Evolutionary conservation across 2,797 vertebrate species (phyloP).

Genomic region (Columba guinea): DNA sequence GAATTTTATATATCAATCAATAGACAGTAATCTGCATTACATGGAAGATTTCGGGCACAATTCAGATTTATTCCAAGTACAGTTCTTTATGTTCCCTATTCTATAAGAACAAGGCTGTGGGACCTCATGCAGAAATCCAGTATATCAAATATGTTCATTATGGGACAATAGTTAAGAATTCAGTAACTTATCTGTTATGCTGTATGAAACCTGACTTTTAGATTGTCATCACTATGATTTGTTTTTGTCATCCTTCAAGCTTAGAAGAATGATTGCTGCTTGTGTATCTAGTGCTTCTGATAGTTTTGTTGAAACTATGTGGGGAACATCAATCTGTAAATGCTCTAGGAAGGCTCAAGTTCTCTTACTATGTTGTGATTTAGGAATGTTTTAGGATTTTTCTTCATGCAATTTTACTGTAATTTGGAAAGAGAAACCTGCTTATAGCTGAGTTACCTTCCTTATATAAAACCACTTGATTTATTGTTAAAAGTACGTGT

Average conservation of each 20-base stretch:
- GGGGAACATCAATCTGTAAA: neutral
- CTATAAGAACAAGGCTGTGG: neutral
- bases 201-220: neutral
- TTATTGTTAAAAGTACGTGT: neutral
- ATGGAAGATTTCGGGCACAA: neutral
- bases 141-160: neutral
- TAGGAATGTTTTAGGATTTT: neutral
- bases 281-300: neutral
- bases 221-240: neutral
- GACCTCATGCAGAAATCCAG: neutral
- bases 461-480: neutral
- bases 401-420: neutral
- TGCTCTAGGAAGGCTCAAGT: neutral
- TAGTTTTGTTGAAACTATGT: neutral
- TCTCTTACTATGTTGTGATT: neutral
- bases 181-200: neutral
- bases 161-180: neutral
- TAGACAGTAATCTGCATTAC: neutral
- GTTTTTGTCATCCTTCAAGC: neutral
- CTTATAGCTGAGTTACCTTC: neutral
- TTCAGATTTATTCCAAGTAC: neutral
- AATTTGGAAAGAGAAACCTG: neutral
- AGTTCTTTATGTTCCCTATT: neutral
- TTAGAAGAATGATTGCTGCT: neutral
- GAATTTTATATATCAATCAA: neutral